Evolutionary conservation across 1,140 invertebrate genomes (phyloP).

Genomic region (Theocolax elegans): DNA sequence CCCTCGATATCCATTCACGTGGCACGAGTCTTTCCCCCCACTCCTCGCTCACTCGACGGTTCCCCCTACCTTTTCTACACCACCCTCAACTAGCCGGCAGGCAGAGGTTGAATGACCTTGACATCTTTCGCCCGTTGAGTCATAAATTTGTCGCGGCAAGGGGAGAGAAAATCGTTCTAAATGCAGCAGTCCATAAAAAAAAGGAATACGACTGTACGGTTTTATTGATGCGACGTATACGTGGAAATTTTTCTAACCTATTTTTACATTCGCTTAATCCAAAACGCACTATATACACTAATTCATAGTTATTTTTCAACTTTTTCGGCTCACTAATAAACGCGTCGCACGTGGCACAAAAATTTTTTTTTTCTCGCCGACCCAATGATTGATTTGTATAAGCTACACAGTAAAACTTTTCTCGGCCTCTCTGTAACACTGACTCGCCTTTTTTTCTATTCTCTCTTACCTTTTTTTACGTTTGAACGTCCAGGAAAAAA

Average conservation of each 20-base stretch:
- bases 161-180: background rate
- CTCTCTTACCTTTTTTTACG: background rate
- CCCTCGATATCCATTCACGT: no score
- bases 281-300: no score
- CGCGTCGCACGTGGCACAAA: background rate
- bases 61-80: background rate
- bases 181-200: constrained; percentile 2
- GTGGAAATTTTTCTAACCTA: background rate
- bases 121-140: background rate
- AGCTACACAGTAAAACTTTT: background rate
- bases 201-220: background rate
- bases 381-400: background rate
- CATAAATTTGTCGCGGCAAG: constrained; percentile 18
- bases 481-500: background rate
- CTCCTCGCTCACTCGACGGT: background rate
- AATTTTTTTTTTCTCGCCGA: background rate
- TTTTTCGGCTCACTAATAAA: constrained; percentile 6
- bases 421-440: background rate
- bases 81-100: background rate
- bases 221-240: constrained; percentile 13
- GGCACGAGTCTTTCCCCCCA: background rate
- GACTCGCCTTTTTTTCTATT: background rate
- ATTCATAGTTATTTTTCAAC: constrained; percentile 28
- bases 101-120: constrained; percentile 20
- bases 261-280: background rate